Base-by-base conservation (phyloP, 30 jellyfish, hydroid and myxozoan species). In the Hydractinia echinata region DNA sequence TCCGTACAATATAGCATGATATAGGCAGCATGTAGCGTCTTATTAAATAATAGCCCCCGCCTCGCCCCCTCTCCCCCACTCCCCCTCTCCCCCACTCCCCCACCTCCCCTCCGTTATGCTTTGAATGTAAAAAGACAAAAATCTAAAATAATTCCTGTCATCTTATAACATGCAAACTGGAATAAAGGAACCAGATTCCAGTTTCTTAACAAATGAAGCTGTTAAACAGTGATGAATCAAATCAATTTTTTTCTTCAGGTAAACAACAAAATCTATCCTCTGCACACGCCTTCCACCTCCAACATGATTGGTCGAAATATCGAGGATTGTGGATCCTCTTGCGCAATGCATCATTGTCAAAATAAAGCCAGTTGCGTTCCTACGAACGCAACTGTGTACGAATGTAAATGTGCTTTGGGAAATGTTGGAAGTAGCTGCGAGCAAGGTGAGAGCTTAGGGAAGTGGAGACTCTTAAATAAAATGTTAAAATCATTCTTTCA, bases 271-370 rank as follows among this genome's bases (percentile, higher is more conserved):
- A 66, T 44, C 49, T 70, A 72, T 30, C 82, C 54, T 53, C 79
- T 78, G 71, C 44, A 30, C 44, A 74, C 39, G 9, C 8, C 81
- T 44, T 30, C 86, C 13, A 69, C 81, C 13, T 62, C 56, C 53
- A 84, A 79, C 5, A 51, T 67, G 15, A 56, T 81, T 51, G 97
- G 97, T 15, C 91, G 97, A 49, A 89, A 89, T 58, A 85, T 89
- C 44, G 85, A 67, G 15, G 88, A 89, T 56, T 88, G 86, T 18
- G 67, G 79, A 30, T 52, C 83, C 16, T 56, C 71, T 19, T 89
- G 97, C 50, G 61, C 67, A 10, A 52, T 51, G 67, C 84, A 81
- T 72, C 77, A 67, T 11, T 89, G 97, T 73, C 69, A 79, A 39
- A 84, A 89, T 81, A 82, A 77, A 4, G 97, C 90, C 21, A 11